Evolutionary conservation across 2,888 invertebrate genomes (phyloP).

Genomic region (Acanthosepion pharaonis): DNA sequence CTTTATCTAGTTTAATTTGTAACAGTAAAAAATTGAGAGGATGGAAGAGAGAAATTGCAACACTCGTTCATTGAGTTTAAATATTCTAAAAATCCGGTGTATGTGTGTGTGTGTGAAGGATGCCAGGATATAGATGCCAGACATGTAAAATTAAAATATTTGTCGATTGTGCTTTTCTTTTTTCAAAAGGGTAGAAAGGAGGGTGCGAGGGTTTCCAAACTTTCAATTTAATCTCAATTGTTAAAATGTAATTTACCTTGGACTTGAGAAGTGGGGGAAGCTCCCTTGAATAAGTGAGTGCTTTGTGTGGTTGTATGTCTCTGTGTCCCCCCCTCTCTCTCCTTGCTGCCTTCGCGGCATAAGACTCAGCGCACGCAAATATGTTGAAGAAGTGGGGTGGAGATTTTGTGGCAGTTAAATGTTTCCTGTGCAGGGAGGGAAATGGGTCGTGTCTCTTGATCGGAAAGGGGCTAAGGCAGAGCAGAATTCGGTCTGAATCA

Average conservation of each 20-base stretch:
- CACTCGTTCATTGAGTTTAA: too few relatives aligned
- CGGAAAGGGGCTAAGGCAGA: background rate
- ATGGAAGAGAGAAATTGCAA: too few relatives aligned
- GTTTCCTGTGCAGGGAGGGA: background rate
- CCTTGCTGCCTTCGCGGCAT: background rate
- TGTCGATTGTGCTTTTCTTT: background rate
- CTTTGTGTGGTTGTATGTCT: background rate
- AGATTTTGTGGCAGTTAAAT: background rate
- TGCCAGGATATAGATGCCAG: too few relatives aligned
- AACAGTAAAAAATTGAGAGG: too few relatives aligned
- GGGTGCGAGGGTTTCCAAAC: background rate
- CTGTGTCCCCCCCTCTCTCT: background rate
- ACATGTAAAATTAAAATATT: background rate
- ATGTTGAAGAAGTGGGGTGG: background rate
- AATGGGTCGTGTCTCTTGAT: background rate
- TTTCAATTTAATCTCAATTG: background rate
- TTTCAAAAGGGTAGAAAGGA: too few relatives aligned
- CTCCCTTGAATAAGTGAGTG: background rate
- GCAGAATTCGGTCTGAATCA: background rate
- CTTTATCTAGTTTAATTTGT: too few relatives aligned
- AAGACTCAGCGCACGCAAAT: background rate
- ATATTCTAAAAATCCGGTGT: too few relatives aligned
- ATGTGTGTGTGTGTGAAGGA: too few relatives aligned
- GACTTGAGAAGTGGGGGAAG: background rate
- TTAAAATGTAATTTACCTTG: constrained; percentile 33